Percentiles rank a stretch among this genome's conserved stretches.
These are phyloP conservation scores for Zaprionus africanus DNA, from an alignment of 1,140 invertebrate species.

Conservation along the genomic window DNA sequence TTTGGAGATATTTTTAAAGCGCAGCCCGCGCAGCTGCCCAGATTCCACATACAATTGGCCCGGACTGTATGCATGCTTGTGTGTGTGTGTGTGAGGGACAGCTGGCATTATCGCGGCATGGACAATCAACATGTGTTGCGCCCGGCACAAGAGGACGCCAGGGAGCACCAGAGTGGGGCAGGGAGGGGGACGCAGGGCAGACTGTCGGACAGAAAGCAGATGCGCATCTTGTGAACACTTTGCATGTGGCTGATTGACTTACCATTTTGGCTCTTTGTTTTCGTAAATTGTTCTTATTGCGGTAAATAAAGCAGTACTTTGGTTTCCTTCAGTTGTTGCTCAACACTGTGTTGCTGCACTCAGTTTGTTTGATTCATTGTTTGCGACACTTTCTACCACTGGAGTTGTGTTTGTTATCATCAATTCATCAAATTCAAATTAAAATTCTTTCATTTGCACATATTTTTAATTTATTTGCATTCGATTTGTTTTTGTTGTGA, in stretches of 20 bases:
- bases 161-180: neutral
- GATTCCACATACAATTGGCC: conserved; percentile 44
- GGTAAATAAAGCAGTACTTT: neutral
- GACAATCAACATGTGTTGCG: conserved; percentile 76
- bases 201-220: conserved; percentile 27
- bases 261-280: conserved; percentile 46
- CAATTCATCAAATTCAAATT: neutral
- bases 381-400: conserved; percentile 27
- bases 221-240: conserved; percentile 42
- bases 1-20: conserved; percentile 38
- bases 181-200: neutral
- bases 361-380: conserved; percentile 27
- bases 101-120: conserved; percentile 57
- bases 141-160: conserved; percentile 5
- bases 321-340: conserved; percentile 9
- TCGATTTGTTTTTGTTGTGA: conserved; percentile 30
- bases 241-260: conserved; percentile 38
- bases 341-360: conserved; percentile 26
- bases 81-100: conserved; percentile 44
- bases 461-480: conserved; percentile 22
- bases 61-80: neutral
- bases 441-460: conserved; percentile 29
- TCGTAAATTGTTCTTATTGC: neutral
- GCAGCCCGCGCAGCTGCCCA: conserved; percentile 32
- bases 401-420: neutral